Conservation (phyloP, 1,140 invertebrate genomes). For the Sitobion miscanthi region DNA sequence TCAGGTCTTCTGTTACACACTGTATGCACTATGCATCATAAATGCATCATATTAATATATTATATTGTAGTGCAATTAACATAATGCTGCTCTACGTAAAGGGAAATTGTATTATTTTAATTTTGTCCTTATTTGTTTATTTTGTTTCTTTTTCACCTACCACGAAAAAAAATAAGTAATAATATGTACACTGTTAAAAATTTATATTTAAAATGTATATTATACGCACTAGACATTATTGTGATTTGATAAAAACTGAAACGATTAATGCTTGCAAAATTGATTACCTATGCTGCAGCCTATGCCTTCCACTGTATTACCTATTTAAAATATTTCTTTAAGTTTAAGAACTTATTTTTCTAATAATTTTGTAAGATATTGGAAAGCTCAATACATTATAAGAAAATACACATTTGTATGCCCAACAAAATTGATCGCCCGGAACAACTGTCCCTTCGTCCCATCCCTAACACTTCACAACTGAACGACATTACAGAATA, state of each 20-base stretch:
- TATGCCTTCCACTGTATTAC: too few relatives aligned
- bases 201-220: background rate
- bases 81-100: background rate
- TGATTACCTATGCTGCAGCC: too few relatives aligned
- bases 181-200: background rate
- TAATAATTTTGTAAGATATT: too few relatives aligned
- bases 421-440: background rate
- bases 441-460: background rate
- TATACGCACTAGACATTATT: background rate
- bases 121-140: background rate
- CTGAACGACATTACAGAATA: background rate
- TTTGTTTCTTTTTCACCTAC: background rate
- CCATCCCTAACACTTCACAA: background rate
- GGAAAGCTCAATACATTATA: too few relatives aligned
- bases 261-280: background rate
- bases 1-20: too few relatives aligned
- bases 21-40: too few relatives aligned
- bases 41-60: background rate
- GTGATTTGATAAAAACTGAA: background rate
- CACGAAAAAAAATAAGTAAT: background rate
- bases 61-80: background rate
- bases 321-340: too few relatives aligned
- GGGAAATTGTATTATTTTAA: background rate
- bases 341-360: too few relatives aligned
- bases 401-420: background rate